Evolutionary conservation across 2,797 vertebrate species (phyloP), one percentile per base, ranked within the genome.

Genomic region (Gadopsis bispinosus): DNA sequence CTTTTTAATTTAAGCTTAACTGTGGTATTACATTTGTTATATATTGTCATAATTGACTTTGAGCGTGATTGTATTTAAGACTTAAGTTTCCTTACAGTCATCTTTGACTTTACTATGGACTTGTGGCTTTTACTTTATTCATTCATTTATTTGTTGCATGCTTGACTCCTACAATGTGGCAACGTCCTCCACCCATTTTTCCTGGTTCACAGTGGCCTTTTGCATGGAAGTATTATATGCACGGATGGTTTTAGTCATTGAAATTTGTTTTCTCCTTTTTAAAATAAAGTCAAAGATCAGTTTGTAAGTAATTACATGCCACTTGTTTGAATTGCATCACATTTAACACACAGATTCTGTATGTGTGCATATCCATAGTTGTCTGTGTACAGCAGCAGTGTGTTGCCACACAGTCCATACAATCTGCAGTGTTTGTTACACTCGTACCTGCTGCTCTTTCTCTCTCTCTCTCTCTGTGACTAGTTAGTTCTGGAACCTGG

Each of bases 401-500:
- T 74, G 65, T 67, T 84, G 39, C 56, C 29, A 10, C 45, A 67
- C 39, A 55, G 61, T 76, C 56, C 29, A 10, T 48, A 67, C 39
- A 55, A 58, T 76, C 35, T 61, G 47, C 51, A 29, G 48, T 65
- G 83, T 80, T 85, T 87, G 64, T 76, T 77, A 68, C 43, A 79
- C 80, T 78, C 6, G 4, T 54, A 75, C 55, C 58, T 60, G 81
- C 67, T 70, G 58, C 76, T 83, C 72, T 82, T 72, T 67, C 53
- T 26, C 26, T 26, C 26, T 26, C 26, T 26, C 74, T 85, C 26
- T 26, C 26, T 26, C 74, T 85, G 59, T 75, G 83, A 87, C 80
- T 69, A 61, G 75, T 83, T 91, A 56, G 77, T 91, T 91, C 89
- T 89, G 84, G 87, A 92, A 91, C 83, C 87, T 84, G 73, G 80